These are phyloP conservation scores for Xylota sylvarum DNA, from an alignment of 2,888 invertebrate genomes.

Conservation along the genomic window DNA sequence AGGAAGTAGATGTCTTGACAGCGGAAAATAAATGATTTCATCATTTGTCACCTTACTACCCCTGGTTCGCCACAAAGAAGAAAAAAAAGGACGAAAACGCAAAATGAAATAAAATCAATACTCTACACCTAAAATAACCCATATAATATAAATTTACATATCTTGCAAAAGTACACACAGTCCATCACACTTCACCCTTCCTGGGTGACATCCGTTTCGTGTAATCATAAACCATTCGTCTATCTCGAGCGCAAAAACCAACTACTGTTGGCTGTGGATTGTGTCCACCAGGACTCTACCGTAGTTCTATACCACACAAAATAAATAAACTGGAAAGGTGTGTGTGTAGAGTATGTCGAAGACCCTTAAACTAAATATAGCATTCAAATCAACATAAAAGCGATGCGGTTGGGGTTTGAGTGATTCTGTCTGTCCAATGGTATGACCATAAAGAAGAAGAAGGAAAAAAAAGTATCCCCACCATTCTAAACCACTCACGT, in stretches of 20 bases:
- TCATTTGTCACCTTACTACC: slow-evolving; percentile 28
- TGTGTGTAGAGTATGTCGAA: slow-evolving; percentile 39
- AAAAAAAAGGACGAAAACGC: not conserved
- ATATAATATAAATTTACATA: slow-evolving; percentile 14
- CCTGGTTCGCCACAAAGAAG: not conserved
- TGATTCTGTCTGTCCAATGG: slow-evolving; percentile 19
- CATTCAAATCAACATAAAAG: slow-evolving; percentile 32
- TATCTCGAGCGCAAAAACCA: slow-evolving; percentile 7
- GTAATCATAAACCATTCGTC: slow-evolving; percentile 42
- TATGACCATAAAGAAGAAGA: slow-evolving; percentile 5
- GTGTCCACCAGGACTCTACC: not conserved
- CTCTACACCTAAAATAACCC: slow-evolving; percentile 24
- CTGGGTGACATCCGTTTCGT: slow-evolving; percentile 25
- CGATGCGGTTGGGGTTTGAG: not conserved
- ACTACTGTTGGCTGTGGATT: slow-evolving; percentile 24
- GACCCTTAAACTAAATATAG: slow-evolving; percentile 60
- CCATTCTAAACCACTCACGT: slow-evolving; percentile 18
- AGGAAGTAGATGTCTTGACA: slow-evolving; percentile 15
- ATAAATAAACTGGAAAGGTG: slow-evolving; percentile 36
- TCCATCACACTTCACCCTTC: slow-evolving; percentile 9
- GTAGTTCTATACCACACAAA: slow-evolving; percentile 27
- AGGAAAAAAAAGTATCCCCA: no score
- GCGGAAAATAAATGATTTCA: slow-evolving; percentile 36
- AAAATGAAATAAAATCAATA: slow-evolving; percentile 24
- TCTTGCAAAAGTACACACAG: not conserved